Percentiles rank a stretch among this genome's conserved stretches.
Conservation (phyloP, 2,888 invertebrate species). For the Drosophila peninsularis region DNA sequence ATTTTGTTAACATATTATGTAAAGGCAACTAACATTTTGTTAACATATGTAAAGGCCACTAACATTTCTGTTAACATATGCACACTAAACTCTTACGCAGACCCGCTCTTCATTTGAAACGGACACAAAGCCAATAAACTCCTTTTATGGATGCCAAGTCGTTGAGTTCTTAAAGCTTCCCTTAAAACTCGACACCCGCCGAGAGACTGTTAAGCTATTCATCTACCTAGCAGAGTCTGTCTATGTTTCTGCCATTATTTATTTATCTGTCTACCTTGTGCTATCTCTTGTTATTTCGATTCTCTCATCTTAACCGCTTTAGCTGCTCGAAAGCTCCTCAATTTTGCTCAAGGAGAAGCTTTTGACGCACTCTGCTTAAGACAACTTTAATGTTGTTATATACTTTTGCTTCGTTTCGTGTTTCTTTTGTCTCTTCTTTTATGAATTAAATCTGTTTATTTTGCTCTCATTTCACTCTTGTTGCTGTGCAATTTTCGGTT, state of each 20-base stretch:
- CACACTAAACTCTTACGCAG: too few relatives aligned
- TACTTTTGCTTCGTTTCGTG: not conserved
- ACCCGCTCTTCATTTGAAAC: too few relatives aligned
- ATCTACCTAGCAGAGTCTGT: not conserved
- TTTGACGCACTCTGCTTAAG: not conserved
- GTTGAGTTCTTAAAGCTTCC: too few relatives aligned
- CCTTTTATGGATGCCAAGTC: too few relatives aligned
- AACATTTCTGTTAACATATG: too few relatives aligned
- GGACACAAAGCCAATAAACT: too few relatives aligned
- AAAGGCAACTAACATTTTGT: too few relatives aligned
- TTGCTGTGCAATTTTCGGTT: conserved; percentile 50
- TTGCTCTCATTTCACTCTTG: conserved; percentile 13
- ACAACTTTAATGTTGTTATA: conserved; percentile 14
- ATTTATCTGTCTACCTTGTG: not conserved
- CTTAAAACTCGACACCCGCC: too few relatives aligned
- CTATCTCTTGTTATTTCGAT: not conserved
- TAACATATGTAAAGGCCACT: too few relatives aligned
- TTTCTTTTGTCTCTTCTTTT: conserved; percentile 12
- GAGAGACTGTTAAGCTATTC: too few relatives aligned
- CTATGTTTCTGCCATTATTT: not conserved
- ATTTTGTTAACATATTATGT: too few relatives aligned
- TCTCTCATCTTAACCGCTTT: not conserved
- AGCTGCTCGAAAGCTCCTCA: not conserved
- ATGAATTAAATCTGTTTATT: conserved; percentile 15
- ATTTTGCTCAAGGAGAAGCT: not conserved